Base-by-base conservation (phyloP, 2,888 invertebrate genomes). In the Leucophora obtusa region DNA sequence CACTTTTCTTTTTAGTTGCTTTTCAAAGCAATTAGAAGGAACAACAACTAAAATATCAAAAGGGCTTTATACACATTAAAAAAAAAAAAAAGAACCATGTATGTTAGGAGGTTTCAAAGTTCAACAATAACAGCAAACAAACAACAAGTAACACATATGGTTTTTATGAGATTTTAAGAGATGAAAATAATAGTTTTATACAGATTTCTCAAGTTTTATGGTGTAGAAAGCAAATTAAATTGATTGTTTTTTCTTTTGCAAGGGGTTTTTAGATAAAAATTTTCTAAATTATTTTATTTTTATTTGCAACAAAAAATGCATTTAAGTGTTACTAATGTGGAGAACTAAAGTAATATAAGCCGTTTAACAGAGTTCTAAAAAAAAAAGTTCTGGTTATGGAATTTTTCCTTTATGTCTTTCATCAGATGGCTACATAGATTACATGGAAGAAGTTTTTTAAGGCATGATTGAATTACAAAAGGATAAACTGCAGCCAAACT, bases 171-270 rank as follows among this genome's bases (percentile, higher is more conserved):
- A 0, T 35, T 71, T 71, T 17, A 77, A 60, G 50, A 66, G 53
- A 66, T 66, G 65, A 21, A 71, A 71, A 71, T 71, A 56, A 47
- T 71, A 71, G 71, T 54, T 50, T 65, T 35, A 17, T 43, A 24
- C 35, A 38, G 11, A 11, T 54, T 60, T 75, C 65, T 66, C 17
- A 70, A 73, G 60, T 77, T 81, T 81, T 81, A 81, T 81, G 56
- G 65, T 70, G 72, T 77, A 81, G 81, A 81, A 81, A 75, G 60
- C 77, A 65, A 77, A 77, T 66, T 66, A 77, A 73, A 47, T 58
- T 21, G 59, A 59, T 24, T 56, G 2, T 24, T 66, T 10, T 38
- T 75, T 51, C 43, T 15, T 21, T 60, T 58, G 63, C n/a, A 47
- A 28, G 28, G 43, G 47, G 3, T 38, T 77, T 72, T 54, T 9